Base-by-base conservation (phyloP, 2,113 vertebrate genomes). In the Otocyon megalotis region DNA sequence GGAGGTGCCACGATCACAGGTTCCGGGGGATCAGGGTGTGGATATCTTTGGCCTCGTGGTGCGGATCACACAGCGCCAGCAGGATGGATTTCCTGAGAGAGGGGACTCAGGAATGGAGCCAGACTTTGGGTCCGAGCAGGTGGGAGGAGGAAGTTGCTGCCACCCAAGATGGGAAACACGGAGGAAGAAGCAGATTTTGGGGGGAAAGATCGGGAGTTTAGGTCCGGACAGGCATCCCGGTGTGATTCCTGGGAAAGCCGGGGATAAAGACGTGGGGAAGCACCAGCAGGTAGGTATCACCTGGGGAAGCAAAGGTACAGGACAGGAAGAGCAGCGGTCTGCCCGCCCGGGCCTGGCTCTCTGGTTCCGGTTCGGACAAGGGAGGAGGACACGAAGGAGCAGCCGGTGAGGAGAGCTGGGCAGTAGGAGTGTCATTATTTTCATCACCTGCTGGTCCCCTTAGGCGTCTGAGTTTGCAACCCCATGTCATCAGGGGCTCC, bases 291-390 rank as follows among this genome's bases (percentile, higher is more conserved):
- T 22, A 26, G 35, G 2, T 74, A 26, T 74, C 71, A 43, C 22
- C 35, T 9, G 19, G 71, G 37, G 37, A 43, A 24, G 43, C 43
- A 43, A 2, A 74, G 37, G 37, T 22, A 14, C 12, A 37, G 22
- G 37, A 3, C 37, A 19, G 0, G 5, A 20, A 22, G 11, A 26
- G 71, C 35, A 24, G 71, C 0, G 1, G 5, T 74, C 37, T 43
- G 71, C 24, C 8, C 6, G 48, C 37, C 72, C 24, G 8, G 24
- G 43, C 24, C 22, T 24, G 37, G 37, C 72, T 48, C 24, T 48
- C 22, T 76, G 43, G 15, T 15, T 4, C 14, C 48, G 72, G 72
- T 28, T 28, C 37, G 15, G 48, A 14, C 24, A 76, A 76, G 24
- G 8, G 37, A 76, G 48, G 72, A 48, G 37, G 37, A 26, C 5